Evolutionary conservation across 2,797 vertebrate species (phyloP).

Genomic region (Megalops cyprinoides): DNA sequence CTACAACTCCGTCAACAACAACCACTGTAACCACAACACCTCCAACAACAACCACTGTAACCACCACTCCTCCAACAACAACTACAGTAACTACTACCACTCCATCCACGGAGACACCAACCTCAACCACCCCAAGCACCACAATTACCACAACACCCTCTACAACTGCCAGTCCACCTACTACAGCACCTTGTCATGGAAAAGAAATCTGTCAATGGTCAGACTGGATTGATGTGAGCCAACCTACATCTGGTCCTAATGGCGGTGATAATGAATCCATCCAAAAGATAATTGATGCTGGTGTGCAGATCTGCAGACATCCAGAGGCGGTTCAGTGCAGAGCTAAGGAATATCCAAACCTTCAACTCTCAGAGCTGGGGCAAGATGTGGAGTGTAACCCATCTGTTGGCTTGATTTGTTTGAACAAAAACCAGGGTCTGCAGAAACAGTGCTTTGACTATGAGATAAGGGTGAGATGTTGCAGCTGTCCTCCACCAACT

Average conservation of each 20-base stretch:
- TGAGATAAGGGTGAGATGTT: constrained; percentile 76
- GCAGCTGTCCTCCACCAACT: too few species aligned
- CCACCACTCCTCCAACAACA: not conserved
- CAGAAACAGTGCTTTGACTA: constrained; percentile 70
- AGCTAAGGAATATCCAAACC: constrained; percentile 49
- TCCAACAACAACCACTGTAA: not conserved
- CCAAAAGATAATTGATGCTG: constrained; percentile 60
- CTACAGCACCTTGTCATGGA: not conserved
- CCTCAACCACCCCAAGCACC: too few species aligned
- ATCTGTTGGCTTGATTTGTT: constrained; percentile 69
- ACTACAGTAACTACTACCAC: constrained; percentile 6
- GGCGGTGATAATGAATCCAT: constrained; percentile 77
- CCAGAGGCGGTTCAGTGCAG: constrained; percentile 73
- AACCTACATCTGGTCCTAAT: constrained; percentile 48
- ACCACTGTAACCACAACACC: not conserved
- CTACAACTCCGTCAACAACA: not conserved
- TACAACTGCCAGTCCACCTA: not conserved
- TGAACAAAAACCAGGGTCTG: constrained; percentile 54
- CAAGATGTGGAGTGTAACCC: constrained; percentile 71
- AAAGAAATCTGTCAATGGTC: constrained; percentile 80
- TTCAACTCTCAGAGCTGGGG: constrained; percentile 50
- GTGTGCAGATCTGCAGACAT: constrained; percentile 60
- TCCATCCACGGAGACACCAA: not conserved
- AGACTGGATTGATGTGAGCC: constrained; percentile 66
- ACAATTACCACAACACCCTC: not conserved